Evolutionary conservation across 2,797 vertebrate species (phyloP).

Genomic region (Picus viridis): DNA sequence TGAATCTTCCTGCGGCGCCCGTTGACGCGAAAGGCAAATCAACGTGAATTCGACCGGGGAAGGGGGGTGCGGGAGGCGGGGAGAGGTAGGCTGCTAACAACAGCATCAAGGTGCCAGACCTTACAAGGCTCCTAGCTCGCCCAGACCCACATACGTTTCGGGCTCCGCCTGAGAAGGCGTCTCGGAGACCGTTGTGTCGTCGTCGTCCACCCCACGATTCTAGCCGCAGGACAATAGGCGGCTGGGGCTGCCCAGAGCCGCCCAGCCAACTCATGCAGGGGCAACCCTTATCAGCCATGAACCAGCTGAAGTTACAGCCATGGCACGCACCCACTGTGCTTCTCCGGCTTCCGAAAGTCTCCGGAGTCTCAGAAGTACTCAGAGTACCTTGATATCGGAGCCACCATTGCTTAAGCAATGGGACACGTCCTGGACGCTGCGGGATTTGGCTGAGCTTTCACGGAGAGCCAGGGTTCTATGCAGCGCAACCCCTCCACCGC

Average conservation of each 20-base stretch:
- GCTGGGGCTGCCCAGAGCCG: neutral
- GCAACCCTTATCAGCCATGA: neutral
- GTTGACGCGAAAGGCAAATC: neutral
- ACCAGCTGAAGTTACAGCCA: neutral
- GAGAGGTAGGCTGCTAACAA: too few species aligned
- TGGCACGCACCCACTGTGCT: too few species aligned
- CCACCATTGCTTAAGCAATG: neutral
- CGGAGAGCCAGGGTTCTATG: neutral
- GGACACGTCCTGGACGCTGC: neutral
- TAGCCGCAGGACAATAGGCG: fast-evolving
- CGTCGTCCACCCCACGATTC: too few species aligned
- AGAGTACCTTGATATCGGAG: neutral
- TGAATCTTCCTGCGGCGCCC: neutral
- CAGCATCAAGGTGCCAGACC: fast-evolving
- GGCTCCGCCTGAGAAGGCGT: neutral
- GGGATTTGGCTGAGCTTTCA: neutral
- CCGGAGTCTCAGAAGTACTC: neutral
- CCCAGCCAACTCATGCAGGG: fast-evolving
- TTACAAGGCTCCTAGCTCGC: neutral
- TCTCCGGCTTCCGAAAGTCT: neutral
- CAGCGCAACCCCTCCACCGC: neutral
- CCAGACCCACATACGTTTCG: fast-evolving
- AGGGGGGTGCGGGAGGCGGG: too few species aligned
- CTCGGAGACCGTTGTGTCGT: neutral
- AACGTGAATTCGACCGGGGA: neutral